Percentiles rank a stretch among this genome's conserved stretches.
Conservation (phyloP, 2,888 invertebrate species). For the Nomada flava region DNA sequence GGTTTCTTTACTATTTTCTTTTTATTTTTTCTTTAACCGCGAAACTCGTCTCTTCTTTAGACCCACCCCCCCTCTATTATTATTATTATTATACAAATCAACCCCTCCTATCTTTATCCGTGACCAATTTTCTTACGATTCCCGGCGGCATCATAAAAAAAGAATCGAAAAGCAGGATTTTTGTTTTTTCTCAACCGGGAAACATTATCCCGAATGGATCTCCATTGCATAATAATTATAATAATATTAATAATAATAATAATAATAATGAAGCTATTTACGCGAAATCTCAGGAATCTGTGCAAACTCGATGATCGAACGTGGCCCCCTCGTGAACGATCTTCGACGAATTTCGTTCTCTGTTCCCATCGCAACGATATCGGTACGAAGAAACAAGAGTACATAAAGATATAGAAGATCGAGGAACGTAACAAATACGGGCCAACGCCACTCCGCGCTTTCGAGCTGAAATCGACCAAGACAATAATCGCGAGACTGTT, state of each 20-base stretch:
- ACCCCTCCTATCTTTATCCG: background rate
- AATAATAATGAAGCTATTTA: constrained; percentile 34
- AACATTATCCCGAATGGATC: constrained; percentile 45
- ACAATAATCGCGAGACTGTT: constrained; percentile 63
- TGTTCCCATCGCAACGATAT: background rate
- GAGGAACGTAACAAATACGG: background rate
- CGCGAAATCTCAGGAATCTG: constrained; percentile 63
- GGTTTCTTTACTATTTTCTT: constrained; percentile 52
- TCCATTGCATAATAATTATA: constrained; percentile 51
- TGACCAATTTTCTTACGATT: background rate
- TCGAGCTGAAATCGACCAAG: constrained; percentile 51
- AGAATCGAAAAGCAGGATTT: constrained; percentile 25
- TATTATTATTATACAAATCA: background rate
- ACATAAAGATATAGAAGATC: background rate
- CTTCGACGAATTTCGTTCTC: background rate
- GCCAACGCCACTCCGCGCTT: constrained; percentile 37
- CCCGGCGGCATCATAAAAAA: background rate
- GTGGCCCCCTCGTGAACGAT: constrained; percentile 50
- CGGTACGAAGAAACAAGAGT: background rate
- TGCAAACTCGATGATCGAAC: constrained; percentile 19
- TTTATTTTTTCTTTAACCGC: constrained; percentile 41
- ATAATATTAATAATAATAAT: constrained; percentile 43
- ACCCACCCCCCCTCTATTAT: background rate
- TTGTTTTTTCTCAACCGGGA: constrained; percentile 21
- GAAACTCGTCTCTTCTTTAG: constrained; percentile 31